These are phyloP conservation scores for Cotesia glomerata DNA, from an alignment of 1,140 invertebrate genomes.

Conservation along the genomic window DNA sequence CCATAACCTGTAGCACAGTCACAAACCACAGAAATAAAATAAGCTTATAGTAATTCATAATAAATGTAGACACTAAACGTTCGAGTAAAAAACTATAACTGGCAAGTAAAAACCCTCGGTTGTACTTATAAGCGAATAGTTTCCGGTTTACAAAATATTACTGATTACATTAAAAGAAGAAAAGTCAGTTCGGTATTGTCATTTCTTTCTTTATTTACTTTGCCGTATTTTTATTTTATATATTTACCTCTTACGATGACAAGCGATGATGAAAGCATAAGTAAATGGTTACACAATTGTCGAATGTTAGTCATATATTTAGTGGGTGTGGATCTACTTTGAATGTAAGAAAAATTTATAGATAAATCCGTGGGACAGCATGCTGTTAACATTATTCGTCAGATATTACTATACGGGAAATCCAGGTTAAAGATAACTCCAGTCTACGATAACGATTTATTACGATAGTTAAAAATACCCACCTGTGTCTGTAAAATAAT, in stretches of 20 bases:
- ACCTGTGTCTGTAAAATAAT: not conserved
- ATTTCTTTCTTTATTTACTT: not conserved
- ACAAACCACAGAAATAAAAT: too few species aligned
- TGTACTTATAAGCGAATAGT: slow-evolving; percentile 3
- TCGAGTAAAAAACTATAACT: too few species aligned
- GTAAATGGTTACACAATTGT: slow-evolving; percentile 27
- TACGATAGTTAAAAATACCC: not conserved
- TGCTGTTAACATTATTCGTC: slow-evolving; percentile 42
- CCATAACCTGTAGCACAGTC: too few species aligned
- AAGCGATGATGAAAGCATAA: not conserved
- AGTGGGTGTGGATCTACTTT: slow-evolving; percentile 15
- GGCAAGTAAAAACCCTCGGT: too few species aligned
- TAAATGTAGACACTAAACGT: too few species aligned
- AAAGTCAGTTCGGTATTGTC: slow-evolving; percentile 2
- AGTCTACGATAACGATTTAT: not conserved
- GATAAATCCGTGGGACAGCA: slow-evolving; percentile 5
- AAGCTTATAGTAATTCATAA: too few species aligned
- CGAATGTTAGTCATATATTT: slow-evolving; percentile 20
- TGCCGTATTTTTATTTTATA: not conserved
- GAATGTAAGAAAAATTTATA: slow-evolving; percentile 1
- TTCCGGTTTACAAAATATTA: slow-evolving; percentile 48
- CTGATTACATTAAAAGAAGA: slow-evolving; percentile 11
- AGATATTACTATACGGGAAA: slow-evolving; percentile 26
- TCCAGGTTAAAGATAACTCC: slow-evolving; percentile 27
- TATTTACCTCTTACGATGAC: not conserved